A percentile compares a stretch with the other conserved stretches of the same genome.
phyloP scores from a whole-genome alignment of 2,113 vertebrate genomes.

The Sylvia atricapilla region DNA sequence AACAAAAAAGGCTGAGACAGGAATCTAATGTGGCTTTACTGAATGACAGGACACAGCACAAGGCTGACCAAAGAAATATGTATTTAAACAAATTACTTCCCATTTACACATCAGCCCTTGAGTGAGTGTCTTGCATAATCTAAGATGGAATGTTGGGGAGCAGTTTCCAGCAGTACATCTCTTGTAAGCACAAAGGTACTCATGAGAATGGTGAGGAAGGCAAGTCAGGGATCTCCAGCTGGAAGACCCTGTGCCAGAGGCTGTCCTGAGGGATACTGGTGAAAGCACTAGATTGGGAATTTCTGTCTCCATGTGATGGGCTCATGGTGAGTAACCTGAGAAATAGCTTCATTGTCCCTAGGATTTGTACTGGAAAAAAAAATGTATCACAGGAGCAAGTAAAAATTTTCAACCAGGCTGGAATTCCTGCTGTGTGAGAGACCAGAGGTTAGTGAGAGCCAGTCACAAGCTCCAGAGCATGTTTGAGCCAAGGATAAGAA shows the following conservation, averaged over 20 bases:
- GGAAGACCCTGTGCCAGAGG: background rate
- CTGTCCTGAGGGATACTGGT: background rate
- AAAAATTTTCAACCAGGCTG: background rate
- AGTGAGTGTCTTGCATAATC: background rate
- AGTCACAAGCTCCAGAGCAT: background rate
- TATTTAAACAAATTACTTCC: slow-evolving; percentile 15
- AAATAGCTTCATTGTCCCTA: background rate
- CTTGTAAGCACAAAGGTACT: background rate
- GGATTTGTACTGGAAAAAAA: background rate
- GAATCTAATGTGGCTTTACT: slow-evolving; percentile 44
- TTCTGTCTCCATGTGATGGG: background rate
- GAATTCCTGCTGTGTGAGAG: background rate
- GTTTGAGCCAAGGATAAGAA: background rate
- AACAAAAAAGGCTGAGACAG: background rate
- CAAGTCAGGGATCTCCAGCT: background rate
- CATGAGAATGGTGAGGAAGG: background rate
- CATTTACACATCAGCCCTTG: background rate
- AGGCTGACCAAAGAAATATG: slow-evolving; percentile 6
- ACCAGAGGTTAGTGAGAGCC: background rate
- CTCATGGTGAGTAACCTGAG: background rate
- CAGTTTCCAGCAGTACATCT: background rate
- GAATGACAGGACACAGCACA: slow-evolving; percentile 10
- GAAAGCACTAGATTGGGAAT: background rate
- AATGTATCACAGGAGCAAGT: background rate
- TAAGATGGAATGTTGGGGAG: background rate